Evolutionary conservation across 2,797 vertebrate species (phyloP), one percentile per base, ranked within the genome.

Genomic region (Chaetodon trifasciatus): DNA sequence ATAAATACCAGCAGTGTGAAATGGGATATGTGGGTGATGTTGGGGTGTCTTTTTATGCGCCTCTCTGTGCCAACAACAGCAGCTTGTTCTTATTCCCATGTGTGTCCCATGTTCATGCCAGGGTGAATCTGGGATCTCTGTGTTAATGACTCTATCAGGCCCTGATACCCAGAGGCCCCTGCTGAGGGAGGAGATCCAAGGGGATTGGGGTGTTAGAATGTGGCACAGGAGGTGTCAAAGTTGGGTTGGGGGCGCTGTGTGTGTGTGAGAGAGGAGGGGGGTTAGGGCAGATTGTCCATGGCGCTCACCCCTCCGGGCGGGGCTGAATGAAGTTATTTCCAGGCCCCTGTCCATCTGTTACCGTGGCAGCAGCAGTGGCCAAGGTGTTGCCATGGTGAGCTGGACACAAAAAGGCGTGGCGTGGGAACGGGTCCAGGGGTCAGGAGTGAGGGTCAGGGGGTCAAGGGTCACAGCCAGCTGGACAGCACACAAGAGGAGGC

Each of bases 371-470:
- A 83, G 92, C 86, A 78, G 92, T 86, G 94, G 91, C 91, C 92
- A 90, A 93, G 88, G 91, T 92, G 95, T 96, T 95, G 91, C 94
- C 93, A 96, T 95, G 95, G 93, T 60, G 84, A 89, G 89, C 82
- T 88, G 93, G 89, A 90, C 93, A 96, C 95, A 96, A 95, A 96
- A 95, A 95, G 94, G 94, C 89, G 95, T 95, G 95, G 94, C 95
- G 95, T 96, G 96, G 96, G 96, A 96, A 96, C 89, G 79, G 92
- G 92, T 94, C 94, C 93, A 94, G 89, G 93, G 95, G 95, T 96
- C 95, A 95, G 92, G 93, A 95, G 93, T 95, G 89, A 96, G 93
- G 94, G 94, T 94, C 91, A 78, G 84, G 80, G 82, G 94, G 94
- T 96, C 92, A 92, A 79, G 85, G 95, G 95, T 96, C 93, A 92